Percentiles rank a stretch among this genome's conserved stretches.
Evolutionary conservation across 2,113 vertebrate species (phyloP).

Genomic region (Otocyon megalotis): DNA sequence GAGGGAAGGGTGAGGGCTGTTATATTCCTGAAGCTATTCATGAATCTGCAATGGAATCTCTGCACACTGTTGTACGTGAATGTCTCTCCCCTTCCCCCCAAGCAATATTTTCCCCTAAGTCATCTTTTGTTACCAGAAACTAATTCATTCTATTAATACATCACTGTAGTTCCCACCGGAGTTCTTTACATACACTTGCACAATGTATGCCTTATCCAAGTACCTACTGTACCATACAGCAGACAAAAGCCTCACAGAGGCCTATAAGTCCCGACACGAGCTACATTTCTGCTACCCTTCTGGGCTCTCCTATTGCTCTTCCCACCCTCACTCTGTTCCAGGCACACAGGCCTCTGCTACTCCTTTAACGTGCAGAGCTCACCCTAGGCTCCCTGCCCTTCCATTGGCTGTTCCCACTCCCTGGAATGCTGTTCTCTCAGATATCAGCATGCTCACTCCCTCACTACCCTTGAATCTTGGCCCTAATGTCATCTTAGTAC

Average conservation of each 20-base stretch:
- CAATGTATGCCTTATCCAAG: neutral
- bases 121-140: neutral
- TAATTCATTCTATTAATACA: neutral
- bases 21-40: neutral
- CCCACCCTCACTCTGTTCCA: neutral
- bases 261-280: neutral
- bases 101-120: neutral
- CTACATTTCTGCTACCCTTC: neutral
- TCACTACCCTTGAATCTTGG: neutral
- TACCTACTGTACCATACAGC: neutral
- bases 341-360: neutral
- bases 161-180: neutral
- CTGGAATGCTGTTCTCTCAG: neutral
- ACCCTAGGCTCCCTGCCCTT: neutral
- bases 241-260: neutral
- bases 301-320: neutral
- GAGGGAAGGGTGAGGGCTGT: neutral
- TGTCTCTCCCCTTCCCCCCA: accelerated
- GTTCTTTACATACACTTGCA: neutral
- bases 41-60: neutral
- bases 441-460: neutral
- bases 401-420: neutral
- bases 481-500: neutral
- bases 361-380: neutral
- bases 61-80: neutral